A percentile compares a stretch with the other conserved stretches of the same genome.
Evolutionary conservation across 2,113 vertebrate genomes (phyloP).

Genomic region (Pica pica): DNA sequence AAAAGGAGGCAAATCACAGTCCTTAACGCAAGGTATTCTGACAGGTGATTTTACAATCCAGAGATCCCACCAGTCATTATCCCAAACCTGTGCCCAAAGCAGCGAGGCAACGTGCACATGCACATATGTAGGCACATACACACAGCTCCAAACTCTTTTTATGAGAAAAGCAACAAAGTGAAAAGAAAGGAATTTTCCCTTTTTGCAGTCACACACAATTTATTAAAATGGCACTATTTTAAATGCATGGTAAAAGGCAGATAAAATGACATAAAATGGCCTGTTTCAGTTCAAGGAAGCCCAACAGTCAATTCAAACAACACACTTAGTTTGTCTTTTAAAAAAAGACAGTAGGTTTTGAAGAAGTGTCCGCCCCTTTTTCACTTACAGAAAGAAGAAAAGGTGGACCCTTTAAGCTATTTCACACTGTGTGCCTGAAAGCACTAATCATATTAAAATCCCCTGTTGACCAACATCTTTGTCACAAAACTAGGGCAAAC

Average conservation of each 20-base stretch:
- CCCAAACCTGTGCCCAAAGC: neutral
- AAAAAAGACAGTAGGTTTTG: neutral
- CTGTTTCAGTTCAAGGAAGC: neutral
- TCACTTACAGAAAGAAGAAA: neutral
- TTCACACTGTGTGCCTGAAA: neutral
- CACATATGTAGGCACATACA: accelerated
- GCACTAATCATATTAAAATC: neutral
- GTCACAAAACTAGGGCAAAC: neutral
- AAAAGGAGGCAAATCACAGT: neutral
- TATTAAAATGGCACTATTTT: neutral
- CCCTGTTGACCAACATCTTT: neutral
- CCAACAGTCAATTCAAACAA: neutral
- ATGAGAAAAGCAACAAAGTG: neutral
- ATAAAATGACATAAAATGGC: neutral
- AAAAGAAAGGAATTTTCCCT: neutral
- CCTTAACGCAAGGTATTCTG: neutral
- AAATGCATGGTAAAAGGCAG: neutral
- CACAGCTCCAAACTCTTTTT: neutral
- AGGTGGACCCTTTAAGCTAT: neutral
- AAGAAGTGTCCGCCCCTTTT: neutral
- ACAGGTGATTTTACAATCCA: neutral
- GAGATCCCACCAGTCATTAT: neutral
- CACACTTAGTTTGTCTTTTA: neutral
- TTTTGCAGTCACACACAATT: neutral
- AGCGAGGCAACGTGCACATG: neutral